Evolutionary conservation across 2,888 invertebrate species (phyloP).

Genomic region (Chrysina gloriosa): DNA sequence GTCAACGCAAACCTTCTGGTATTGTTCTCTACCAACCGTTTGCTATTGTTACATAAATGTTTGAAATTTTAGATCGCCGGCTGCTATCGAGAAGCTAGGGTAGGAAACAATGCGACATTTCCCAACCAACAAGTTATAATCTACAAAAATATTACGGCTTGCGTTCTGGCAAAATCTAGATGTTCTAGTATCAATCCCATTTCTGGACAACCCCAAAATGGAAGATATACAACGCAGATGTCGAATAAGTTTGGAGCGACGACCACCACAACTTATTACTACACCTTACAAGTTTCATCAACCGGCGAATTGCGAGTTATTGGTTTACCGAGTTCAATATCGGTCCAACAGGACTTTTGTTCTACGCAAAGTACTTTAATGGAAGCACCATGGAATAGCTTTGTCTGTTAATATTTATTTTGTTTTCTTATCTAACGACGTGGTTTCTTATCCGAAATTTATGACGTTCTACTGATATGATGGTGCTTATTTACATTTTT

Average conservation of each 20-base stretch:
- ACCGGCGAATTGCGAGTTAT: slow-evolving; percentile 69
- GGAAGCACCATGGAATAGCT: slow-evolving; percentile 61
- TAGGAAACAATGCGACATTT: slow-evolving; percentile 66
- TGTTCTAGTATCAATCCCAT: slow-evolving; percentile 75
- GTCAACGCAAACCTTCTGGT: slow-evolving; percentile 71
- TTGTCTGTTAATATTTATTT: slow-evolving; percentile 48
- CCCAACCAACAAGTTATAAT: slow-evolving; percentile 69
- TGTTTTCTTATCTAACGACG: too few relatives aligned
- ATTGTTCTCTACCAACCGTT: slow-evolving; percentile 45
- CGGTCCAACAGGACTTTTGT: slow-evolving; percentile 69
- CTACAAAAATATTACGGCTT: slow-evolving; percentile 74
- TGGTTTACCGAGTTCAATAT: slow-evolving; percentile 68
- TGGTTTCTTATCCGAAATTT: too few relatives aligned
- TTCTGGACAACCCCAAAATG: slow-evolving; percentile 72
- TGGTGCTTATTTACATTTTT: too few relatives aligned
- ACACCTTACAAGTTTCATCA: slow-evolving; percentile 70
- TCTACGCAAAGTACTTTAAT: slow-evolving; percentile 67
- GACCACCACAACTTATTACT: slow-evolving; percentile 61
- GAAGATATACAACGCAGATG: slow-evolving; percentile 59
- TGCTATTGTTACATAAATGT: background rate
- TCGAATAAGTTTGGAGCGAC: slow-evolving; percentile 54
- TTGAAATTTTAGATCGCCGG: slow-evolving; percentile 64
- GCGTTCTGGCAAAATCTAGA: slow-evolving; percentile 73
- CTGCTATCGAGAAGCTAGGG: slow-evolving; percentile 68
- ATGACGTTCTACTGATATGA: too few relatives aligned